Conservation (phyloP, 2,888 invertebrate species). For the Fragum sueziense region DNA sequence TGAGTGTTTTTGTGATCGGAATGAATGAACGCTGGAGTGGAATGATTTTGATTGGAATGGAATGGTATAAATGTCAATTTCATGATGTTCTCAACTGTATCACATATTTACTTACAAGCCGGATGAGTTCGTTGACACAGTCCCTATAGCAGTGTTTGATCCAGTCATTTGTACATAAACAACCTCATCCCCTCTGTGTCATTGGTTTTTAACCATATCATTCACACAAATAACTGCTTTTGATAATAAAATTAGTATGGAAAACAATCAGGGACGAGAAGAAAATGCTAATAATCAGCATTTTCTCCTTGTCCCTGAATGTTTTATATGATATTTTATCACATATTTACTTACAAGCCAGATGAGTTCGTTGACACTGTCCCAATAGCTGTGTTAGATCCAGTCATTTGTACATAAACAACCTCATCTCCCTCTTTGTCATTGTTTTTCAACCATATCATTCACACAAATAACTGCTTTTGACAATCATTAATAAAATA, state of each 20-base stretch:
- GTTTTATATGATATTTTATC: neutral
- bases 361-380: neutral
- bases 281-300: neutral
- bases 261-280: neutral
- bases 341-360: slow-evolving; percentile 7
- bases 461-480: too few species aligned
- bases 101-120: slow-evolving; percentile 19
- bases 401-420: neutral
- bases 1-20: too few species aligned
- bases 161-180: neutral
- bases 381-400: slow-evolving; percentile 3
- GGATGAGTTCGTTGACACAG: neutral
- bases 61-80: neutral
- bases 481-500: too few species aligned
- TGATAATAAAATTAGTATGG: too few species aligned
- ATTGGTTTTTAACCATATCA: slow-evolving; percentile 10
- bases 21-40: too few species aligned
- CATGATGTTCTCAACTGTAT: neutral
- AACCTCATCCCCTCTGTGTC: slow-evolving; percentile 5
- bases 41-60: too few species aligned
- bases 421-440: slow-evolving; percentile 8
- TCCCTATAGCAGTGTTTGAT: slow-evolving; percentile 1
- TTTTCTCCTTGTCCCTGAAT: too few species aligned
- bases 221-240: too few species aligned
- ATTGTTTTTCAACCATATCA: neutral